Base-by-base conservation (phyloP, 2,888 invertebrate species). In the Eudasyphora cyanicolor region DNA sequence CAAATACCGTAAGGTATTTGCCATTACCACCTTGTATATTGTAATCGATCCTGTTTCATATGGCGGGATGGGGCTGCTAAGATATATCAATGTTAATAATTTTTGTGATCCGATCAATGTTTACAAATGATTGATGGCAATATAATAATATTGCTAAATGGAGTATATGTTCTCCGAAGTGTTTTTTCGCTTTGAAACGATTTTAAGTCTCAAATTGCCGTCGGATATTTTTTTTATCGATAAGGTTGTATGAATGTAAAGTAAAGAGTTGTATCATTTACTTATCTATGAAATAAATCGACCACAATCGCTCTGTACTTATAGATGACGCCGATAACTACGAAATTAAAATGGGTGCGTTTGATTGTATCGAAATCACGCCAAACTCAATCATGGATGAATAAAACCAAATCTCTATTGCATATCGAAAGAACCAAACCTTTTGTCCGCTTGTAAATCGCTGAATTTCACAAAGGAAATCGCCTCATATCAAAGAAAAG, bases 401-500 rank as follows among this genome's bases (percentile, higher is more conserved):
- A 69, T 49, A 19, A 5, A 51, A 51, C 3, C 2, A 67, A 67
- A 67, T 67, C 67, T 67, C 38, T 54, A 10, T 71, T 38, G 35
- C 21, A 54, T 71, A 42, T 54, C 14, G 14, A 27, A 71, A n/a
- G n/a, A n/a, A n/a, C n/a, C 21, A 2, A 21, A 71, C 32, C 60
- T 24, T 54, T 42, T 62, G 74, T 27, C 78, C 62, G 42, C 35
- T 35, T 32, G 60, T 51, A 69, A 77, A 81, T 67, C 38, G 70
- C 45, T 35, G 62, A 54, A 21, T 60, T 60, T 78, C 32, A 69
- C 62, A 67, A 64, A 27, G 27, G 12, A 57, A 54, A 82, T 45
- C 76, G 76, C 79, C 45, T 71, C 27, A 79, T 45, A 79, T 76
- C 67, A 76, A 82, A 82, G 69, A 21, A 75, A 74, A 62, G 49